A percentile compares a stretch with the other conserved stretches of the same genome.
These are phyloP conservation scores for Nephrotoma guestfalica DNA, from an alignment of 2,888 invertebrate genomes.

Conservation along the genomic window DNA sequence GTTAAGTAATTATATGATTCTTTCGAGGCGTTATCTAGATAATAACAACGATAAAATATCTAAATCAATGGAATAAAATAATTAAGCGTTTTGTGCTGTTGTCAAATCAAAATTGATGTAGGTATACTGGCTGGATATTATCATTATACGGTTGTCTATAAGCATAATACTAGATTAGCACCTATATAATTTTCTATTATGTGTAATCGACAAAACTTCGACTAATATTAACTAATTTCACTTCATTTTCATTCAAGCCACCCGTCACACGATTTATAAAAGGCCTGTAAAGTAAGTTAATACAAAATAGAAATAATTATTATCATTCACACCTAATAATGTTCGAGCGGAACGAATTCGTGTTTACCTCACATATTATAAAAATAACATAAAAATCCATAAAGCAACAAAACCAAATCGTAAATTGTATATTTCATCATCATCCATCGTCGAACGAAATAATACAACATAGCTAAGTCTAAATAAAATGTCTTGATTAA, in stretches of 20 bases:
- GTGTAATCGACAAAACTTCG: not conserved
- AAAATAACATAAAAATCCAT: not conserved
- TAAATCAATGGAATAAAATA: not conserved
- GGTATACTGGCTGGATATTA: not conserved
- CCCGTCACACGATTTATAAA: not conserved
- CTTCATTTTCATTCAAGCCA: not conserved
- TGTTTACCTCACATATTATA: not conserved
- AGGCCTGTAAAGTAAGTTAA: not conserved
- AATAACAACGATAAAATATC: too few species aligned
- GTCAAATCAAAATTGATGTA: not conserved
- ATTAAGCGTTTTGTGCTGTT: not conserved
- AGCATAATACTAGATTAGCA: not conserved
- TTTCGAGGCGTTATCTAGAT: too few species aligned
- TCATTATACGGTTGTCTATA: not conserved
- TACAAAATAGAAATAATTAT: not conserved
- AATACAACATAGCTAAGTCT: not conserved
- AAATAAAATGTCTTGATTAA: not conserved
- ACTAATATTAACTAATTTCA: not conserved
- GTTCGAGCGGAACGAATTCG: not conserved
- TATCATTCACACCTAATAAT: not conserved
- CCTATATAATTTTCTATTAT: not conserved
- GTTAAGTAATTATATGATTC: too few species aligned
- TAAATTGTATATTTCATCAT: not conserved
- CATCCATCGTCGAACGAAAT: not conserved
- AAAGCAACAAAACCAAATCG: not conserved